These are phyloP conservation scores for Priocnemis perturbator DNA, from an alignment of 2,888 invertebrate species.

Conservation along the genomic window DNA sequence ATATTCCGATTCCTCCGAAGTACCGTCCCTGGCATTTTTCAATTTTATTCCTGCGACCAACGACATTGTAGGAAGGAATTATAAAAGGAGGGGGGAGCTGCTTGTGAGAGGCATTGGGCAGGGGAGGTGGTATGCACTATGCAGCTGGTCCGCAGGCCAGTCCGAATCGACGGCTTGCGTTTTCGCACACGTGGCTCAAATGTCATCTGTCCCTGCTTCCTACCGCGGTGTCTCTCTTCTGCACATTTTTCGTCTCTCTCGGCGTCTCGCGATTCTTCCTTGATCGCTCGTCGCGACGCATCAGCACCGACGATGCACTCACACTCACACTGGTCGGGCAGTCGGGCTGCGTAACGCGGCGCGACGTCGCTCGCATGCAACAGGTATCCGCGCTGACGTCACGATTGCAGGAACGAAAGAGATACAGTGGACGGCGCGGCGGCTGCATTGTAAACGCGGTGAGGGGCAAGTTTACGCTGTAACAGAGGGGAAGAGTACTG, in stretches of 20 bases:
- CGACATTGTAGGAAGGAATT: too few species aligned
- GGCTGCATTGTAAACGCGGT: neutral
- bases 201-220: neutral
- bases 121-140: neutral
- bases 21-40: too few species aligned
- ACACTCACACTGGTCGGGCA: slow-evolving; percentile 25
- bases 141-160: neutral
- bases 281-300: too few species aligned
- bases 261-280: too few species aligned
- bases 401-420: slow-evolving; percentile 46
- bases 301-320: slow-evolving; percentile 11
- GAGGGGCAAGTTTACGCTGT: too few species aligned
- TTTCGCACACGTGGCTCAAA: slow-evolving; percentile 5
- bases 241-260: too few species aligned
- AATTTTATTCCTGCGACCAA: too few species aligned
- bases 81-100: too few species aligned
- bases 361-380: slow-evolving; percentile 51
- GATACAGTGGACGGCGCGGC: slow-evolving; percentile 11
- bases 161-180: neutral
- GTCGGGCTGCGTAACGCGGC: slow-evolving; percentile 29
- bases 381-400: slow-evolving; percentile 64
- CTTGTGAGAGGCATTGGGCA: neutral
- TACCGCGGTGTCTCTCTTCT: too few species aligned
- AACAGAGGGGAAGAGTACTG: slow-evolving; percentile 11
- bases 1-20: neutral